A percentile compares a stretch with the other conserved stretches of the same genome.
Evolutionary conservation across 2,113 vertebrate species (phyloP).

Genomic region (Peucedramus taeniatus): DNA sequence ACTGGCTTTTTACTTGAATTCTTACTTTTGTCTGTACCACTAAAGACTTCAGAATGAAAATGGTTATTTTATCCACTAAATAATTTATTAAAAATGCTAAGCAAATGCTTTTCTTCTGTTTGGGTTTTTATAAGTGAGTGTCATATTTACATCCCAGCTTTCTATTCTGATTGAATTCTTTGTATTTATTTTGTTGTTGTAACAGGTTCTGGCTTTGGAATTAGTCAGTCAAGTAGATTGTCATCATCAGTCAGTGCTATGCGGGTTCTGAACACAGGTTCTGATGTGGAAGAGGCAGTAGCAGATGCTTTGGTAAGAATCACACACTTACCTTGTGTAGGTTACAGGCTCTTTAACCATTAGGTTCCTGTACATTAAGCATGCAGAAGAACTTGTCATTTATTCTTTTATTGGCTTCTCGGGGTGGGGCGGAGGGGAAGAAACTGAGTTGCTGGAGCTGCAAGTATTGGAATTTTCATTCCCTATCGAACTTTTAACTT

Average conservation of each 20-base stretch:
- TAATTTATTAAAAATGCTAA: background rate
- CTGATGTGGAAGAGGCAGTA: slow-evolving; percentile 94
- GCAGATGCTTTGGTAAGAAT: slow-evolving; percentile 91
- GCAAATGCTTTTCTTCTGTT: slow-evolving; percentile 28
- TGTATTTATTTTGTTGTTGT: background rate
- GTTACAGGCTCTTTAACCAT: background rate
- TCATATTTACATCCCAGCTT: background rate
- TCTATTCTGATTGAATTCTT: background rate
- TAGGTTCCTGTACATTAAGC: background rate
- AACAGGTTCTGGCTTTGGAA: slow-evolving; percentile 84
- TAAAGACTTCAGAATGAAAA: background rate
- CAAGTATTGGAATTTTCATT: background rate
- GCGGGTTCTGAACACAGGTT: slow-evolving; percentile 93
- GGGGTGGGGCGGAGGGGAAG: too few relatives aligned
- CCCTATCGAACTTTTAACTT: background rate
- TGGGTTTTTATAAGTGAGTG: slow-evolving; percentile 14
- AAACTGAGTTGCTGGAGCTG: background rate
- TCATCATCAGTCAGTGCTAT: slow-evolving; percentile 96
- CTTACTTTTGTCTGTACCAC: background rate
- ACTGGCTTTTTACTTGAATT: background rate
- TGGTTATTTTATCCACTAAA: background rate
- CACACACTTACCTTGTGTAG: background rate
- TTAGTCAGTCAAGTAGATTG: slow-evolving; percentile 89
- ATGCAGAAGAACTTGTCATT: background rate
- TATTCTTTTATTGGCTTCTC: background rate